Evolutionary conservation across 2,797 vertebrate species (phyloP).

Genomic region (Sternotherus odoratus): DNA sequence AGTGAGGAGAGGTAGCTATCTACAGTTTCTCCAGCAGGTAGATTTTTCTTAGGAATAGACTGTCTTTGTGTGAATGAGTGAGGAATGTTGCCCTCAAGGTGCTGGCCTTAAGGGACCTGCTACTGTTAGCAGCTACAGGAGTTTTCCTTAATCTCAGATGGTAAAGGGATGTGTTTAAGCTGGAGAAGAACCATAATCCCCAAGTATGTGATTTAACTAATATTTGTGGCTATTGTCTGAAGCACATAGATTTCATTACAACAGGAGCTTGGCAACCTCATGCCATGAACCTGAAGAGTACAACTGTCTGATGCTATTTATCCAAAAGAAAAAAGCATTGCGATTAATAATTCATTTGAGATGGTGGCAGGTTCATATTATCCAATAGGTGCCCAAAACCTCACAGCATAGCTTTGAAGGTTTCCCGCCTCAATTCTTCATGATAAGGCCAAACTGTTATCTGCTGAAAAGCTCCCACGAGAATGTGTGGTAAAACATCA

Average conservation of each 20-base stretch:
- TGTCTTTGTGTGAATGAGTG: not conserved
- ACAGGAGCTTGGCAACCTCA: not conserved
- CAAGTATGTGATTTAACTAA: not conserved
- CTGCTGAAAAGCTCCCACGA: not conserved
- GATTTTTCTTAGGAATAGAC: not conserved
- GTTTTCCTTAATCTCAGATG: not conserved
- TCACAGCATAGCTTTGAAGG: not conserved
- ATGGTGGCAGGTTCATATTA: not conserved
- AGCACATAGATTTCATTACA: not conserved
- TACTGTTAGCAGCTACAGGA: not conserved
- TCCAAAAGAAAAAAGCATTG: not conserved
- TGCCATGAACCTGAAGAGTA: not conserved
- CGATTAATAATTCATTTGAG: not conserved
- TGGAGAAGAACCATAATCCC: not conserved
- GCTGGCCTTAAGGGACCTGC: not conserved
- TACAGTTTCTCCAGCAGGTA: not conserved
- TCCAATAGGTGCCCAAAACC: not conserved
- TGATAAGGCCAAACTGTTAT: not conserved
- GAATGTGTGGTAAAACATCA: not conserved
- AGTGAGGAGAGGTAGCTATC: not conserved
- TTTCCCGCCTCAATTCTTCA: not conserved
- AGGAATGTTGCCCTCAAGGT: not conserved
- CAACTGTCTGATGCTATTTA: not conserved
- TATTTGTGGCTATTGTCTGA: not conserved
- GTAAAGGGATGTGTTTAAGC: not conserved